Conservation (phyloP, 2,113 vertebrate species). For the Tragulus kanchil region DNA sequence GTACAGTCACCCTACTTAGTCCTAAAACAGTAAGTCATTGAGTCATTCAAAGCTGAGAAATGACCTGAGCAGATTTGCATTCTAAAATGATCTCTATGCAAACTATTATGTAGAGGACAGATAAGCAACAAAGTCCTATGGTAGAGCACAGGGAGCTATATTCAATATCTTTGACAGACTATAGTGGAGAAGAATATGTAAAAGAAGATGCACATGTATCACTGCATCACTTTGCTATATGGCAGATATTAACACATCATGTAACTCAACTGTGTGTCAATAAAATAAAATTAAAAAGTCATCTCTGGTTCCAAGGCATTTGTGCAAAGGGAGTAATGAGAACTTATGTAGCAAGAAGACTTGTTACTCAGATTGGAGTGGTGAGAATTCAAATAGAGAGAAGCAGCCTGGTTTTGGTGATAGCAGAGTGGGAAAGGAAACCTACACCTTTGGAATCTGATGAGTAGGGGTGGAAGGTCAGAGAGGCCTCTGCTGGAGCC, state of each 20-base stretch:
- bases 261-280: neutral
- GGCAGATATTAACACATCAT: neutral
- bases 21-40: neutral
- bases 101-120: too few species aligned
- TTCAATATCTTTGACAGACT: neutral
- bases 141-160: neutral
- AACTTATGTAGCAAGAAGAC: neutral
- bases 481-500: neutral
- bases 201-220: neutral
- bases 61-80: too few species aligned
- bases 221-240: neutral
- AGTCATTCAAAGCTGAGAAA: neutral
- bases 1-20: fast-evolving
- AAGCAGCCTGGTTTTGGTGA: neutral
- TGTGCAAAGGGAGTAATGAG: fast-evolving
- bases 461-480: fast-evolving
- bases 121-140: neutral
- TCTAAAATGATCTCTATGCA: neutral
- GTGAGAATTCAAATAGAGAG: fast-evolving
- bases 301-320: neutral
- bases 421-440: too few species aligned
- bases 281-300: neutral
- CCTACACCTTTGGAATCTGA: neutral
- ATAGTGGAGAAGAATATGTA: neutral
- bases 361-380: fast-evolving